Base-by-base conservation (phyloP, 2,113 vertebrate species). In the Nerophis ophidion region DNA sequence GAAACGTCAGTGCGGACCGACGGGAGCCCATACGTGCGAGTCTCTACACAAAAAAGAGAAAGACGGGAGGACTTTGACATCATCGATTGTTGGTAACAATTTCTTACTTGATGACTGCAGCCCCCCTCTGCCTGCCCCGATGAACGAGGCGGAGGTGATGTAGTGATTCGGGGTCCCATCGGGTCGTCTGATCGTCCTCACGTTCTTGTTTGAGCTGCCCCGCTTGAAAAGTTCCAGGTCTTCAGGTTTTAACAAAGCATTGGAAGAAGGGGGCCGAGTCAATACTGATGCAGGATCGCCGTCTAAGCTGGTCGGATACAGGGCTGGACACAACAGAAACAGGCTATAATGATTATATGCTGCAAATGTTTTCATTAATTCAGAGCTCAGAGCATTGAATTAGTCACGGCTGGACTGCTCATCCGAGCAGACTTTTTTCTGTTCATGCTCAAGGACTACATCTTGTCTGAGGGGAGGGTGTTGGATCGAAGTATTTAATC, bases 1-100 rank as follows among this genome's bases (percentile, higher is more conserved):
- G 90, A 78, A 58, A 94, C 68, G 74, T 96, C 93, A 1, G 78
- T 86, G 45, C 89, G 89, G 68, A 95, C 54, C 1, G 85, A 85
- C 42, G 94, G 93, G 60, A 95, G 52, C 7, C 94, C 94, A 7
- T 7, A 88, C 7, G 79, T 63, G 0, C 75, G 90, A 58, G 77
- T 64, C 73, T 76, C 94, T 97, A 54, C 5, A 15, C 34, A 67
- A 33, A 63, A 67, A 33, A 63, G 57, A 66, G 60, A 75, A 2
- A 26, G 61, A 7, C 42, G 8, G 17, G 6, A 40, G 47, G 12
- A 19, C 8, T 16, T 15, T 46, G 26, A 15, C 40, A 44, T 44
- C 40, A 19, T 10, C 7, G 10, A n/a, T n/a, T 0, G 7, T 50
- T 10, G 7, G 10, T 34, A 52, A 5, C 8, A 52, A 19, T 42